Percentiles rank a stretch among this genome's conserved stretches.
These are phyloP conservation scores for Crotalus viridis DNA, from an alignment of 2,113 vertebrate species.

Conservation along the genomic window DNA sequence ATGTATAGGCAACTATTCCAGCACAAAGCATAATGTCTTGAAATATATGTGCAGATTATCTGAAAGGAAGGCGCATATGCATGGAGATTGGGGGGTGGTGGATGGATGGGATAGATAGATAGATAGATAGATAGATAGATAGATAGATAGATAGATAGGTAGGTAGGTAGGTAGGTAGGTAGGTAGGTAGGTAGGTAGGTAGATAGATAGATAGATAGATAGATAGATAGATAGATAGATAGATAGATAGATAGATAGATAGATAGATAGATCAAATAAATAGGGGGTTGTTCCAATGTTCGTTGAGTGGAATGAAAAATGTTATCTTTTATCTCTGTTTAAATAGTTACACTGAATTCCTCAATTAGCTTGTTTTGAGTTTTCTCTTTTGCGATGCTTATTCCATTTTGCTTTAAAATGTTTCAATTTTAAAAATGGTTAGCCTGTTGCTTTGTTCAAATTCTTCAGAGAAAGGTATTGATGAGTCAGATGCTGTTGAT, in stretches of 20 bases:
- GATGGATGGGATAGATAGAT: neutral
- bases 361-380: neutral
- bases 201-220: no score
- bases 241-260: no score
- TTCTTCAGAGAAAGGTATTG: slow-evolving; percentile 49
- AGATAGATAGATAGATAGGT: no score
- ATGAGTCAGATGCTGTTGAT: slow-evolving; percentile 53
- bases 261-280: neutral
- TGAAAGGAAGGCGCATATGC: neutral
- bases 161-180: no score
- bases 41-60: neutral
- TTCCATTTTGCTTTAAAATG: slow-evolving; percentile 18
- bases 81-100: neutral
- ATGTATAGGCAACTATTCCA: neutral
- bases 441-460: slow-evolving; percentile 51
- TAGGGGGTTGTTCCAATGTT: neutral
- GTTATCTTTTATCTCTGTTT: neutral
- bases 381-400: slow-evolving; percentile 27
- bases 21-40: neutral
- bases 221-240: neutral
- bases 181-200: no score
- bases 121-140: no score
- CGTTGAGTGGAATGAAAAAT: neutral
- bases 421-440: slow-evolving; percentile 15
- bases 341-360: neutral